Evolutionary conservation across 2,113 vertebrate genomes (phyloP).

Genomic region (Myanophis thanlyinensis): DNA sequence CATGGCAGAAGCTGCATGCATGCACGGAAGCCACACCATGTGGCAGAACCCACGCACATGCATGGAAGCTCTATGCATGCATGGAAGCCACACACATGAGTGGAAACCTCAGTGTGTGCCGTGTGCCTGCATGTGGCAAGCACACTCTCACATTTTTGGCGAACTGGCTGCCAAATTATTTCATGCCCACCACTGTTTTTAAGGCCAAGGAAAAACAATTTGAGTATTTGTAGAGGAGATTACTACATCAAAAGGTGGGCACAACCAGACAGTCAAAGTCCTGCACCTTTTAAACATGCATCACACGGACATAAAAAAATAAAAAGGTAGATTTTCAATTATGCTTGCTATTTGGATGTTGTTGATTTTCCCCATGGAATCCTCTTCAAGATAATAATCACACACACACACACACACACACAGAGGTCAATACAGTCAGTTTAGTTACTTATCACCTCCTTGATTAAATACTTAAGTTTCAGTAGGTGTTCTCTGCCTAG

Average conservation of each 20-base stretch:
- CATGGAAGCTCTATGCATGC: no score
- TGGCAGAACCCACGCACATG: no score
- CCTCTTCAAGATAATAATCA: background rate
- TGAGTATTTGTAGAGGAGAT: background rate
- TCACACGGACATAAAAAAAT: background rate
- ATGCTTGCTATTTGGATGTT: background rate
- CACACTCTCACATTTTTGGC: no score
- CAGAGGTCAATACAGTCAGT: background rate
- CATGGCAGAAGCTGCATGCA: no score
- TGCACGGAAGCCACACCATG: no score
- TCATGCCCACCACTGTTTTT: no score
- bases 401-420: background rate
- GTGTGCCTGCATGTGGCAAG: no score
- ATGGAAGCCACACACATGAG: no score
- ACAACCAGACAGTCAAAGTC: background rate
- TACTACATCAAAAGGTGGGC: background rate
- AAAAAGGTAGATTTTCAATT: background rate
- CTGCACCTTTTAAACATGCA: background rate
- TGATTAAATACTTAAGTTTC: background rate
- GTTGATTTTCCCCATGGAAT: background rate
- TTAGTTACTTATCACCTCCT: background rate
- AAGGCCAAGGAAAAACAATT: background rate
- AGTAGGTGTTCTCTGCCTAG: background rate
- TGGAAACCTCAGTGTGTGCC: no score
- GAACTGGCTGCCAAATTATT: no score